Evolutionary conservation across 2,113 vertebrate genomes (phyloP), one percentile per base, ranked within the genome.

Genomic region (Synchiropus splendidus): DNA sequence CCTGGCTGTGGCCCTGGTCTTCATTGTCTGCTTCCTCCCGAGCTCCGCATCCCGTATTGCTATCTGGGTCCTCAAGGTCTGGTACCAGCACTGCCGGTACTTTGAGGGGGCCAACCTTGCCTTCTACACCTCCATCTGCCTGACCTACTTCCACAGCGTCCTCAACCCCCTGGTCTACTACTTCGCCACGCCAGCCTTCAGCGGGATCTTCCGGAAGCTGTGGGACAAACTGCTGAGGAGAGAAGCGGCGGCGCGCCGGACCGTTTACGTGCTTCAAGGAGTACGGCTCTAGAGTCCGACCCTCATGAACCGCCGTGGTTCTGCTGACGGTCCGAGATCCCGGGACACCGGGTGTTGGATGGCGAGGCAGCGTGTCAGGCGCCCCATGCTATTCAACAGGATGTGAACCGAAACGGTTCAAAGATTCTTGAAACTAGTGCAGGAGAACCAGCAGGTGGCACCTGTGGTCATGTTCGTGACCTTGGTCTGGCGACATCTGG

Each of bases 91-190:
- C 8, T 87, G 87, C 48, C 21, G 13, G 0, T 48, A 77, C 41
- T 87, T 84, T 18, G 14, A 50, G 10, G 42, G 68, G 9, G 78
- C 67, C 44, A 87, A 81, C 61, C 67, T 85, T 37, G 77, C 78
- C 0, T 89, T 89, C 54, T 87, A 86, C 53, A 75, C 78, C 0
- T 65, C 85, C 0, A 76, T 87, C 17, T 84, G 81, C 41, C 76
- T 87, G 44, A 87, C 87, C 5, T 87, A 89, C 61, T 85, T 89
- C 59, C 85, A 87, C 64, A 87, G 84, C 1, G 82, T 84, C 18
- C 76, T 89, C 15, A 87, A 89, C 62, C 87, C 86, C 1, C 12
- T 87, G 1, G 75, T 89, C 3, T 87, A 86, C 54, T 86, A 86
- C 17, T 87, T 88, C 51, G 86, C 86, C 9, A 86, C 77, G 38